phyloP scores from a whole-genome alignment of 2,888 invertebrate genomes.

The Caenorhabditis sp. region DNA sequence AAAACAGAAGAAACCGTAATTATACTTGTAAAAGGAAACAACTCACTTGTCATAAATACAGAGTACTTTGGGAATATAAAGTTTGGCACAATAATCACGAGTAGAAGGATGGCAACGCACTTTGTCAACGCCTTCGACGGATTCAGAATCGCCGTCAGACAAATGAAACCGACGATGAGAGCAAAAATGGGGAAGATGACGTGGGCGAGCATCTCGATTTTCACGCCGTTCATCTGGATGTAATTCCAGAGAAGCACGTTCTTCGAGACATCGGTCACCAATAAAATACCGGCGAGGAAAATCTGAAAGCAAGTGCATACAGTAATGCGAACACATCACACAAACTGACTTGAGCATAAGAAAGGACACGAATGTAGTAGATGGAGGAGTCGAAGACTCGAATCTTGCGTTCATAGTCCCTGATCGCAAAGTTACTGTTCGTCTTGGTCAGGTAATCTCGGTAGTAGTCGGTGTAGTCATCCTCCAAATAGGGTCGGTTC shows the following conservation, averaged over 20 bases:
- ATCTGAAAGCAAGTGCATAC: constrained; percentile 43
- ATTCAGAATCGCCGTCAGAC: constrained; percentile 55
- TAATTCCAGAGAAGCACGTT: constrained; percentile 65
- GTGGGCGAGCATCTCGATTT: constrained; percentile 64
- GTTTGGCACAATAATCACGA: constrained; percentile 62
- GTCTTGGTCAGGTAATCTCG: constrained; percentile 54
- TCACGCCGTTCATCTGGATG: constrained; percentile 57
- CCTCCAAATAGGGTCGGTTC: constrained; percentile 56
- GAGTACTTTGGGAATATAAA: constrained; percentile 59
- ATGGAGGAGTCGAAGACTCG: constrained; percentile 43
- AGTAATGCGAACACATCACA: no score
- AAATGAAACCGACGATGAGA: constrained; percentile 58
- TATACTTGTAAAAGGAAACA: no score
- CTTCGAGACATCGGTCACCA: constrained; percentile 65
- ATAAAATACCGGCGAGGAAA: constrained; percentile 62
- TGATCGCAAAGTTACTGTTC: constrained; percentile 49
- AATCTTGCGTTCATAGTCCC: constrained; percentile 51
- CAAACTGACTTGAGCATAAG: constrained; percentile 57
- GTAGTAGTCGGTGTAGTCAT: constrained; percentile 55
- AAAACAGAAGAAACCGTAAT: constrained; percentile 1
- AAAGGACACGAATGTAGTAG: constrained; percentile 54
- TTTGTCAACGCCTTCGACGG: constrained; percentile 58
- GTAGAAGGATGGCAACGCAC: constrained; percentile 52
- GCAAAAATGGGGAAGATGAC: constrained; percentile 60
- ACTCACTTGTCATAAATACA: constrained; percentile 56